phyloP scores from a whole-genome alignment of 2,888 invertebrate genomes.

The Mimachlamys varia region DNA sequence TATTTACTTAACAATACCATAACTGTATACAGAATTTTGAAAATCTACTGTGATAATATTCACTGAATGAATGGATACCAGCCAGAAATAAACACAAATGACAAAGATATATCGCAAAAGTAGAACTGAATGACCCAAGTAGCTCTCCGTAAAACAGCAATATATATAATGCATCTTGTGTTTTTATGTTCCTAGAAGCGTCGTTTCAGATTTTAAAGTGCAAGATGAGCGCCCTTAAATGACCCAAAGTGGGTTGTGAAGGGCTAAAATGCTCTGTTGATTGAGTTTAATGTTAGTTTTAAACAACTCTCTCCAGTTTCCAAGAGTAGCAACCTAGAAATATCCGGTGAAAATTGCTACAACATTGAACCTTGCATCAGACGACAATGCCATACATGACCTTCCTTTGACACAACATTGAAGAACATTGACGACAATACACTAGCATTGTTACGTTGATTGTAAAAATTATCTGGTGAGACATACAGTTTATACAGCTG shows the following conservation, averaged over 20 bases:
- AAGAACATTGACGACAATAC: too few relatives aligned
- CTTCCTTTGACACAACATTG: background rate
- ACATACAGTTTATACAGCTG: background rate
- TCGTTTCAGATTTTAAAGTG: background rate
- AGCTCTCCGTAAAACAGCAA: background rate
- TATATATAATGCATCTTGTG: background rate
- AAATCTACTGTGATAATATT: too few relatives aligned
- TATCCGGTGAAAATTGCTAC: slow-evolving; percentile 16
- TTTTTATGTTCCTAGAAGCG: background rate
- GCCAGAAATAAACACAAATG: too few relatives aligned
- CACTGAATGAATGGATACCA: too few relatives aligned
- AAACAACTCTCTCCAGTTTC: slow-evolving; percentile 30
- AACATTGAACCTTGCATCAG: background rate
- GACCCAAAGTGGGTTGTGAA: background rate
- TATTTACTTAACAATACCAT: too few relatives aligned
- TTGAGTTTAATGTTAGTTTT: background rate
- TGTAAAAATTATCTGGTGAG: background rate
- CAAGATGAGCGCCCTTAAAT: background rate
- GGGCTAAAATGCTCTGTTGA: background rate
- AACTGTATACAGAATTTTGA: too few relatives aligned
- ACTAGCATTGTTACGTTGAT: background rate
- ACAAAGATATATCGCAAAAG: too few relatives aligned
- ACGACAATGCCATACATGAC: background rate
- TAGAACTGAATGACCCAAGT: too few relatives aligned
- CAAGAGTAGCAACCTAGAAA: background rate